Base-by-base conservation (phyloP, 2,113 vertebrate genomes). In the Diadophis punctatus region DNA sequence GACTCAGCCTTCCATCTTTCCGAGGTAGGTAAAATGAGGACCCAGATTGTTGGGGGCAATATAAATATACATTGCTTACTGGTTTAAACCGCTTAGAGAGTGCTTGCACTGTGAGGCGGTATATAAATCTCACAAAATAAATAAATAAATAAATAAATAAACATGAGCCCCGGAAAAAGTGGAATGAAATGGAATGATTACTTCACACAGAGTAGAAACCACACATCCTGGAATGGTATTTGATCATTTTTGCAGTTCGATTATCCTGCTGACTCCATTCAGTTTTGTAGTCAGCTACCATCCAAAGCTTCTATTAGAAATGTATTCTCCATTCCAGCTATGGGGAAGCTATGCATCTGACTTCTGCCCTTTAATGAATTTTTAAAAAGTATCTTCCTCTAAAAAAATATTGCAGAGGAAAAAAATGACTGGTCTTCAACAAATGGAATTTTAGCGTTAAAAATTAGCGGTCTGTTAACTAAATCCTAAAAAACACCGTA, bases 381-480 rank as follows among this genome's bases (percentile, higher is more conserved):
- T 43, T 30, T 23, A 39, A 39, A 87, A 52, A 39, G 10, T 12
- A 10, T 1, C n/a, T 68, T 52, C 4, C 23, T 52, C 7, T 46
- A 27, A 49, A 80, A n/a, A 87, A 49, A 48, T 3, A 20, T 20
- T 25, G 39, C 51, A 23, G 43, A 11, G 20, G 3, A 27, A 60
- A 52, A 23, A 30, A 11, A 53, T 6, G 8, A 14, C 63, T 27
- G 2, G 4, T 58, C 18, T 23, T 51, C 49, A n/a, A 8, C 46
- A 51, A 68, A 86, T 9, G 8, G 11, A 49, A 48, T 86, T 14
- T 56, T 0, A 48, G n/a, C 1, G 30, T 92, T 0, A 6, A 91
- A 49, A 88, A 3, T 1, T 2, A 22, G 4, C 0, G 0, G 0
- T 0, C n/a, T 53, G 58, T 51, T 16, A 20, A 16, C 18, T 34